These are phyloP conservation scores for Drosophila pachea DNA, from an alignment of 1,140 invertebrate genomes.

Conservation along the genomic window DNA sequence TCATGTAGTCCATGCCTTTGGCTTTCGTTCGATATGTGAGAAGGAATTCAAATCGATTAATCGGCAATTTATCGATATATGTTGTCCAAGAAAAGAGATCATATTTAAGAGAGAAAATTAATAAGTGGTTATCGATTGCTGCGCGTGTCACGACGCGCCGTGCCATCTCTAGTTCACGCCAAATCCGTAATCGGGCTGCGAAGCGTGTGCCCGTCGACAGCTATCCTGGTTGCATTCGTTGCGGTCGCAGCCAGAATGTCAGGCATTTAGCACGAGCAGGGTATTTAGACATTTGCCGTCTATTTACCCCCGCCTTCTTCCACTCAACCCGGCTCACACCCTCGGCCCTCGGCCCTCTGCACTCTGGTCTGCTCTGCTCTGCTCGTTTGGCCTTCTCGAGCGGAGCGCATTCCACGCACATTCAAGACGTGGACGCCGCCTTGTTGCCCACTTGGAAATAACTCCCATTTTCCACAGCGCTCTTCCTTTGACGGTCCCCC, in stretches of 20 bases:
- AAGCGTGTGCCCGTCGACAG: constrained; percentile 15
- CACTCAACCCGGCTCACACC: background rate
- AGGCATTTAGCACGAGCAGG: constrained; percentile 72
- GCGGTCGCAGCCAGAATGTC: constrained; percentile 63
- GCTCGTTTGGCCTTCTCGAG: background rate
- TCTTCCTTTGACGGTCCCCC: too few species aligned
- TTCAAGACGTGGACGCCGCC: constrained; percentile 37
- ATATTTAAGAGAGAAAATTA: too few species aligned
- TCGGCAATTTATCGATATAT: too few species aligned
- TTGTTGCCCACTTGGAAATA: constrained; percentile 25
- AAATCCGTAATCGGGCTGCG: constrained; percentile 5
- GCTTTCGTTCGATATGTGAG: too few species aligned
- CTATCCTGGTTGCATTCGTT: constrained; percentile 30
- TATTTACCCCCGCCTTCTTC: constrained; percentile 46
- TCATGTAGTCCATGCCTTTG: too few species aligned
- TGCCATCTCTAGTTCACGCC: background rate
- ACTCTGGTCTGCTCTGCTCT: background rate
- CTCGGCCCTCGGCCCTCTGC: background rate
- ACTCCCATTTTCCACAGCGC: too few species aligned
- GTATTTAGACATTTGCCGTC: constrained; percentile 75
- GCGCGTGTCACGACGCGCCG: constrained; percentile 5
- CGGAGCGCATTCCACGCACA: constrained; percentile 61
- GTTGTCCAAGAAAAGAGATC: too few species aligned
- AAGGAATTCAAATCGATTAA: too few species aligned
- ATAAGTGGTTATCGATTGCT: background rate